Evolutionary conservation across 2,113 vertebrate genomes (phyloP), one percentile per base, ranked within the genome.

Genomic region (Rhombomys opimus): DNA sequence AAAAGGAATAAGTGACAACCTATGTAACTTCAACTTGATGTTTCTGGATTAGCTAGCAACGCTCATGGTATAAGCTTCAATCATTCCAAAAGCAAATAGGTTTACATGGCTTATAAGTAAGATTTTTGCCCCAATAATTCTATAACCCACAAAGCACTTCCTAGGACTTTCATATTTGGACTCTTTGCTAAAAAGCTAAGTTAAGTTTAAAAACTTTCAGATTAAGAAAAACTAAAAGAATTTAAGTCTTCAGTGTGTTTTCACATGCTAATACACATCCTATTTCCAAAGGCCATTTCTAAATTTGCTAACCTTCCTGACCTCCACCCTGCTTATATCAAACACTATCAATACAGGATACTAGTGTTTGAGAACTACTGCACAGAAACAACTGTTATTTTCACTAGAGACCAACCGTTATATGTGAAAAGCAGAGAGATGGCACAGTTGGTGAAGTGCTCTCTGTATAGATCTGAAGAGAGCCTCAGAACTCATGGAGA

Each of bases 41-140:
- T 92, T 94, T 93, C 30, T 93, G 30, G 20, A 68, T 54, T 32
- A 70, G 32, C 52, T 91, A 65, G 68, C 87, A 67, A 82, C 70
- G 88, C 94, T n/a, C 32, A 86, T 18, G 22, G 57, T 68, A 90
- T 91, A 95, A 90, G 93, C 11, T 96, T 68, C 35, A 81, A 32
- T 72, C 32, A 95, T 84, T 90, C 11, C 32, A 93, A 87, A 97
- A 81, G 32, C 32, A 93, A 95, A 70, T 88, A 92, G 59, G 80
- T 72, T 17, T 87, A 20, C 32, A 88, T 0, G 57, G 68, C 32
- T 11, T 35, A 84, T 50, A 11, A 18, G 15, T 52, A 85, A 87
- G 77, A 22, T n/a, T 94, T 91, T n/a, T 75, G 27, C 63, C 18
- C 38, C 92, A 94, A 92, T 95, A 59, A 67, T 97, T 96, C 32